Base-by-base conservation (phyloP, 2,797 vertebrate genomes). In the Tenualosa ilisha region DNA sequence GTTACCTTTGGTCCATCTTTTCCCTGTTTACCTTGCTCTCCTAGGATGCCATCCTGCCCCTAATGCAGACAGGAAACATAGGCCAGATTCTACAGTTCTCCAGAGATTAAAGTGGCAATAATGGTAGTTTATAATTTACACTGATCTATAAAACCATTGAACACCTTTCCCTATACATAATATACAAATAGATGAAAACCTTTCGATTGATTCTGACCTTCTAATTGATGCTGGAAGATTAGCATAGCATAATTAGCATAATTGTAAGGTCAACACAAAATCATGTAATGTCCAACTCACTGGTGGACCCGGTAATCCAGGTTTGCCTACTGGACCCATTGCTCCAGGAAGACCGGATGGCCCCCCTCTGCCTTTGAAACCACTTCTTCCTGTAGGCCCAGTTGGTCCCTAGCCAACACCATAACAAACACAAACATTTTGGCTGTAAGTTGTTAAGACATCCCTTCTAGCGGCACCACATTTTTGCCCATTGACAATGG, bases 31-130 rank as follows among this genome's bases (percentile, higher is more conserved):
- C 95, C 96, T 11, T 92, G 91, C 24, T 96, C 95, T 56, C 95
- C 96, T 89, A 94, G 86, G 85, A 89, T 85, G 50, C 95, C 96
- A 87, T 96, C 96, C 85, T 91, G 63, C 0, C 96, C 95, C 96
- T 96, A 4, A 13, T 12, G 83, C 17, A 5, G 15, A 53, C 3
- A 50, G 46, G 26, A 15, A 37, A 72, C 3, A 37, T 37, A 24
- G 15, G n/a, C 24, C 24, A 31, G 24, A 65, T 65, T 12, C 11
- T 11, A 51, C 3, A 20, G 13, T 31, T 68, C 24, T 31, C 63
- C n/a, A 26, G n/a, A 63, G 7, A 9, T n/a, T 68, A 7, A 15
- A 68, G 63, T 68, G 9, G n/a, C 24, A 68, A 12, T 40, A 46
- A 46, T 22, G 20, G 15, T 20, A 2, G 40, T 46, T 79, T 2